Conservation (phyloP, 2,113 vertebrate genomes). For the Saguinus imperator region DNA sequence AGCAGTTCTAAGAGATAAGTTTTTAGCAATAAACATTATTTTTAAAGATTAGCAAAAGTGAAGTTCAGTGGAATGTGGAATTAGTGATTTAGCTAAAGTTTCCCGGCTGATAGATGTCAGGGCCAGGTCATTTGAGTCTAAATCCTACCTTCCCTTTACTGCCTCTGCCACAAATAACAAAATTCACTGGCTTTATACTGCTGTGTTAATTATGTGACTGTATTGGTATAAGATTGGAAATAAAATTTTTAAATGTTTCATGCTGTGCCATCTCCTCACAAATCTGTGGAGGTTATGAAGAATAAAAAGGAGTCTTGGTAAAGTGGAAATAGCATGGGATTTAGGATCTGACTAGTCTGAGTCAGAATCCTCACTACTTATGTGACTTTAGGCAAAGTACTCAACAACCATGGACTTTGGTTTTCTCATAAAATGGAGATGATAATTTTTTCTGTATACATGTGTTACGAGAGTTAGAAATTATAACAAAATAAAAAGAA, state of each 20-base stretch:
- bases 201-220: not conserved
- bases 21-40: not conserved
- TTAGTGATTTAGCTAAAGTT: not conserved
- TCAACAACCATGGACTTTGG: not conserved
- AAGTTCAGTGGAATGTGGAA: not conserved
- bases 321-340: not conserved
- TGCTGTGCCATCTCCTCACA: not conserved
- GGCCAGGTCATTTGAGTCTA: not conserved
- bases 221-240: not conserved
- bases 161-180: not conserved
- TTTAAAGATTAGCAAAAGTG: not conserved
- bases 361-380: not conserved
- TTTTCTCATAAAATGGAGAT: not conserved
- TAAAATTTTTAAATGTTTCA: not conserved
- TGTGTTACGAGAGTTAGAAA: not conserved
- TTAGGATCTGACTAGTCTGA: not conserved
- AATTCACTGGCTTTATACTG: not conserved
- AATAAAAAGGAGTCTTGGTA: not conserved
- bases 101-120: not conserved
- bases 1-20: not conserved
- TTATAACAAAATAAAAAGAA: not conserved
- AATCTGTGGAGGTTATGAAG: not conserved
- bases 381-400: not conserved
- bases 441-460: not conserved
- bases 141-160: not conserved